Evolutionary conservation across 2,888 invertebrate genomes (phyloP), one percentile per base, ranked within the genome.

Genomic region (Silvanus unidentatus): DNA sequence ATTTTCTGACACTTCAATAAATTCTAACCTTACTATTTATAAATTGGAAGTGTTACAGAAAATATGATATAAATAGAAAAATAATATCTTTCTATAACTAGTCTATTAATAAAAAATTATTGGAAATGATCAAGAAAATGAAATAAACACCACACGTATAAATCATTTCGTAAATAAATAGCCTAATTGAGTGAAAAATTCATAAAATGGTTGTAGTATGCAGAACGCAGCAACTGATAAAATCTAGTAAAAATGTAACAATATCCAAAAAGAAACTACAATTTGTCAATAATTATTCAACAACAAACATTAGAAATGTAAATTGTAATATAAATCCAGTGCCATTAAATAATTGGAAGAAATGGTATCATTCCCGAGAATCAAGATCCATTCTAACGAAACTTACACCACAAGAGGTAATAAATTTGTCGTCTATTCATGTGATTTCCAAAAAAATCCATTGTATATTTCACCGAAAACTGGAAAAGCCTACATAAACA

Each of bases 341-440:
- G 49, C 59, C 57, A 56, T 58, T 60, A 52, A 62, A 59, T 54
- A 46, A 47, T 43, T 58, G 54, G 38, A 42, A 52, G 37, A 49
- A 50, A 36, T 47, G 53, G 32, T 57, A 55, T 40, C 55, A 54
- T 40, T 60, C 65, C 3, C 63, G 63, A 43, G 66, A 66, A 48
- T 58, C 60, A n/a, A 59, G 54, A 36, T 52, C 58, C 5, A 57
- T 60, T 9, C 51, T 65, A 43, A 62, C 66, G 6, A 69, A 69
- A 52, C 53, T 70, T 39, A 62, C 68, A 29, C 69, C 69, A 34
- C 67, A 68, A 59, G 69, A 70, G 65, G 70, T 70, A 62, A 60
- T 60, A 15, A 16, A 37, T 22, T 22, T 22, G 22, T 22, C 22
- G 8, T 22, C 22, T 22, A 37, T 37, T 37, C n/a, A 12, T 9